Percentiles rank a stretch among this genome's conserved stretches.
Conservation (phyloP, 1,140 invertebrate species). For the Diabrotica undecimpunctata region DNA sequence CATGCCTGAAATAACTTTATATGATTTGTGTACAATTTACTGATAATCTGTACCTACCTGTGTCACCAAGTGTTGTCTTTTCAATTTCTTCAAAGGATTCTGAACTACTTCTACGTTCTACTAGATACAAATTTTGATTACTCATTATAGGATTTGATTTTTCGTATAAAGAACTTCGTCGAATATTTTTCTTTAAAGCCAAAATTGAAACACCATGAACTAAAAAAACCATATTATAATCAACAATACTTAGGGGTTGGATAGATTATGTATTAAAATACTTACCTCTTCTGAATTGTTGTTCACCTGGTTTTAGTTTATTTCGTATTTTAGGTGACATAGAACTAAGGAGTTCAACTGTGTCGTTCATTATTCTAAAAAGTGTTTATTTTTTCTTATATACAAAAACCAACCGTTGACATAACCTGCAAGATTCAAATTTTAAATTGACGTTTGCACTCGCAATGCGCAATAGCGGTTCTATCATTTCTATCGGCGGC, state of each 20-base stretch:
- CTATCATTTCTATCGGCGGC: no score
- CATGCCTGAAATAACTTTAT: no score
- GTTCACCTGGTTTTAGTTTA: conserved; percentile 16
- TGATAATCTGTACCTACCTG: background rate
- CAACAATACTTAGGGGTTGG: conserved; percentile 1
- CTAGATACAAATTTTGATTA: conserved; percentile 26
- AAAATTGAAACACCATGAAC: conserved; percentile 34
- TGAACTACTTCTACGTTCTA: conserved; percentile 24
- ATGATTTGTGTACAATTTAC: no score
- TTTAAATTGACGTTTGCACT: no score
- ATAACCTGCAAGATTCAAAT: no score
- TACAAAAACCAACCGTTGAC: no score
- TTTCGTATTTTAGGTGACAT: conserved; percentile 36
- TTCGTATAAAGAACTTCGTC: conserved; percentile 35
- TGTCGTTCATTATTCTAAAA: conserved; percentile 24
- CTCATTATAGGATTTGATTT: conserved; percentile 22
- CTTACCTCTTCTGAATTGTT: conserved; percentile 29
- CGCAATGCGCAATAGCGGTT: no score
- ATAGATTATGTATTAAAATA: conserved; percentile 2
- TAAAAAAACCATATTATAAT: conserved; percentile 6
- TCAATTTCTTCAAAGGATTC: conserved; percentile 10
- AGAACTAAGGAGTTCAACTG: conserved; percentile 31
- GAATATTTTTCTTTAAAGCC: conserved; percentile 36
- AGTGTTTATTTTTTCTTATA: no score
- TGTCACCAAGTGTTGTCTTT: background rate